Evolutionary conservation across 2,113 vertebrate genomes (phyloP).

Genomic region (Centropus bengalensis): DNA sequence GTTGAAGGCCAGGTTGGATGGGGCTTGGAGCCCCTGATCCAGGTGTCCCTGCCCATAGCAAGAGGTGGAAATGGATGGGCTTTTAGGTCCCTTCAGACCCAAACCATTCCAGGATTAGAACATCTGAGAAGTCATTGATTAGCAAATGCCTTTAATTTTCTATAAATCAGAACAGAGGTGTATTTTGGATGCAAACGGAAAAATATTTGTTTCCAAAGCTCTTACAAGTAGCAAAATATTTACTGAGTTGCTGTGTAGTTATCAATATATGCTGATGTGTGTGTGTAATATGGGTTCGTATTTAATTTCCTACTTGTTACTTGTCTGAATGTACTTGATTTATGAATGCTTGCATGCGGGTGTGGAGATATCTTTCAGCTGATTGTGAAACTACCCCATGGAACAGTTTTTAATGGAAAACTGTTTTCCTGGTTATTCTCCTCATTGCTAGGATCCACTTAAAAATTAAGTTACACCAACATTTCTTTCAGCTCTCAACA

Average conservation of each 20-base stretch:
- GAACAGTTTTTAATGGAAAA: slow-evolving; percentile 18
- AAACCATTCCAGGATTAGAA: background rate
- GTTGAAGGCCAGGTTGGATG: no score
- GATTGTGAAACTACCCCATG: background rate
- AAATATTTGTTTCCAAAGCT: background rate
- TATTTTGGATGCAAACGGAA: background rate
- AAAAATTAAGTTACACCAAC: slow-evolving; percentile 11
- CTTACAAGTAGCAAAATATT: background rate
- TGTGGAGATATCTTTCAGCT: background rate
- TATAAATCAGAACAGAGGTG: background rate
- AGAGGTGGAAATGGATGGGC: no score
- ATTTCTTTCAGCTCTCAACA: slow-evolving; percentile 18
- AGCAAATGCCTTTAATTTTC: background rate
- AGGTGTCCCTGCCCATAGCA: no score
- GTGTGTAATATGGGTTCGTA: background rate
- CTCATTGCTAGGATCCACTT: background rate
- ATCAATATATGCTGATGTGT: background rate
- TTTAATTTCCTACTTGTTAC: slow-evolving; percentile 10
- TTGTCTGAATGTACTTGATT: background rate
- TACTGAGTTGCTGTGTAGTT: background rate
- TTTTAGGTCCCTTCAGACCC: no score
- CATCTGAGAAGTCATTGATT: background rate
- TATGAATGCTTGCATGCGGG: background rate
- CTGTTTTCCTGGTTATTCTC: background rate
- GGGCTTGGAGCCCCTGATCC: no score